A percentile compares a stretch with the other conserved stretches of the same genome.
These are phyloP conservation scores for Crepidodera aurea DNA, from an alignment of 2,888 invertebrate genomes.

Conservation along the genomic window DNA sequence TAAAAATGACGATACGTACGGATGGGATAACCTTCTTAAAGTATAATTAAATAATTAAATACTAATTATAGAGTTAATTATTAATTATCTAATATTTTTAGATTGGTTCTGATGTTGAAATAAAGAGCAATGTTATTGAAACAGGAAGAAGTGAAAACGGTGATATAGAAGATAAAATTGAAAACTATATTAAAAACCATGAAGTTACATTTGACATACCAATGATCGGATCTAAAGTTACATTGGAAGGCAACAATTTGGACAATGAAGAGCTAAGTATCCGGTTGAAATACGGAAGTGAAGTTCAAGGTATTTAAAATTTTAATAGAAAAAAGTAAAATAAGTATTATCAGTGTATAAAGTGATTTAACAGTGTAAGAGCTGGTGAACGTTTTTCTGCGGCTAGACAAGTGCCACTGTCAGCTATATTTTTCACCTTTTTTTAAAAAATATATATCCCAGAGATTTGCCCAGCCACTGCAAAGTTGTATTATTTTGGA, in stretches of 20 bases:
- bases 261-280: slow-evolving; percentile 78
- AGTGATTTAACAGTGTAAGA: too few relatives aligned
- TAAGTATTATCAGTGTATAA: too few relatives aligned
- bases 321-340: too few relatives aligned
- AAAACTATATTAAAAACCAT: slow-evolving; percentile 76
- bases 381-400: too few relatives aligned
- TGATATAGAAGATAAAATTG: slow-evolving; percentile 57
- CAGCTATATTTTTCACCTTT: too few relatives aligned
- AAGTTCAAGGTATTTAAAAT: slow-evolving; percentile 53
- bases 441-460: too few relatives aligned
- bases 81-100: slow-evolving; percentile 28
- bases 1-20: slow-evolving; percentile 14
- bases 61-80: not conserved
- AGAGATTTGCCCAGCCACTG: too few relatives aligned
- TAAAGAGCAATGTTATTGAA: slow-evolving; percentile 32
- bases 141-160: slow-evolving; percentile 34
- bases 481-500: too few relatives aligned
- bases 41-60: slow-evolving; percentile 12
- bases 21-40: slow-evolving; percentile 27
- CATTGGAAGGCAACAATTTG: slow-evolving; percentile 78
- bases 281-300: slow-evolving; percentile 69
- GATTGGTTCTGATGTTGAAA: slow-evolving; percentile 41
- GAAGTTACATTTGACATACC: slow-evolving; percentile 80
- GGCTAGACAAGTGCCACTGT: too few relatives aligned
- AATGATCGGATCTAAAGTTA: slow-evolving; percentile 70